Evolutionary conservation across 2,888 invertebrate species (phyloP), one percentile per base, ranked within the genome.

Genomic region (Choristoneura rosaceana): DNA sequence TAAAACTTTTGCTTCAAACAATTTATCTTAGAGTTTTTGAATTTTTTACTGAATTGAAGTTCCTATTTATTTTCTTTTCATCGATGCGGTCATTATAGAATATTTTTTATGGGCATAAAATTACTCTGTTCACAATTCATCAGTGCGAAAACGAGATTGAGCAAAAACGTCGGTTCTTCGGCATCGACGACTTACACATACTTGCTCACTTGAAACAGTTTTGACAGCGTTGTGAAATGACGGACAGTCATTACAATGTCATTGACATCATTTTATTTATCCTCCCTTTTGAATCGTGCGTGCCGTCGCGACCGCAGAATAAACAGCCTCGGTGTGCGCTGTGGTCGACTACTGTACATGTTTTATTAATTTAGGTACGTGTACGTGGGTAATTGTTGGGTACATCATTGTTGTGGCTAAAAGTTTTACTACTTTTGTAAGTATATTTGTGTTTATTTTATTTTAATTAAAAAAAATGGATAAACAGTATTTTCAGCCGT

Each of bases 261-360:
- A 88, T 89, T 89, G 91, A 89, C 90, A 88, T 90, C 88, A 83
- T 87, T 90, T 89, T 87, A 86, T 87, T 86, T 86, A 78, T 84
- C 82, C 81, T 83, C 80, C 81, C 85, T 86, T 82, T 55, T 76
- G 76, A 78, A 83, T 77, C 76, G 79, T 74, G 76, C 77, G 67
- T 71, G 75, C 70, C 80, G 52, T 55, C 55, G 82, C 81, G 87
- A 85, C 83, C 83, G 79, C 85, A 84, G 76, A 68, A 65, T 74
- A 71, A 70, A 64, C 65, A 69, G 68, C 63, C 63, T 73, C 74
- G 70, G 73, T 71, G 76, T 79, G 81, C 83, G 81, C 83, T 84
- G 87, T 75, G 84, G 85, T 83, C 70, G 75, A 78, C 85, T 86
- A 81, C 86, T 76, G 81, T 74, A 75, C 74, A 75, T 74, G 74